Evolutionary conservation across 2,888 invertebrate species (phyloP).

Genomic region (Orgyia antiqua): DNA sequence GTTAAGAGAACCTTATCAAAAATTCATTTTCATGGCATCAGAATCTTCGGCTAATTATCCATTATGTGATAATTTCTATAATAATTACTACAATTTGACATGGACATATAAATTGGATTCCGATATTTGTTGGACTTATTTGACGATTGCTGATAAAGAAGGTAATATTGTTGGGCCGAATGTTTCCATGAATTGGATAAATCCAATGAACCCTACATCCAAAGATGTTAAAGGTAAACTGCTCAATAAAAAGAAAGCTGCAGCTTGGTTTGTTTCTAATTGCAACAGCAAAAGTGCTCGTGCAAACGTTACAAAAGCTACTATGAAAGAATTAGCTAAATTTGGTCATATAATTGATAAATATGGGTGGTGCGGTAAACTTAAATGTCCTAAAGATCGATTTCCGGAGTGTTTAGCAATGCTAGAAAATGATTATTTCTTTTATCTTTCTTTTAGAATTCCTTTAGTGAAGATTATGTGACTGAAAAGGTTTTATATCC

Average conservation of each 20-base stretch:
- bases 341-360: slow-evolving; percentile 44
- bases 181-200: slow-evolving; percentile 43
- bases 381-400: slow-evolving; percentile 40
- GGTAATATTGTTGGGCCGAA: slow-evolving; percentile 52
- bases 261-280: slow-evolving; percentile 58
- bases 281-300: slow-evolving; percentile 38
- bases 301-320: slow-evolving; percentile 22
- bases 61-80: slow-evolving; percentile 36
- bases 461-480: too few relatives aligned
- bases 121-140: slow-evolving; percentile 42
- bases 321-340: slow-evolving; percentile 33
- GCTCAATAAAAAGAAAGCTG: too few relatives aligned
- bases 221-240: slow-evolving; percentile 32
- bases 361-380: slow-evolving; percentile 52
- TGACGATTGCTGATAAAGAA: slow-evolving; percentile 39
- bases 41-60: slow-evolving; percentile 46
- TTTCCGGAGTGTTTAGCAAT: slow-evolving; percentile 44
- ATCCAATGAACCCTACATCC: slow-evolving; percentile 34
- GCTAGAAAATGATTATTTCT: slow-evolving; percentile 49
- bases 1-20: slow-evolving; percentile 53
- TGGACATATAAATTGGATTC: slow-evolving; percentile 61
- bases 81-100: slow-evolving; percentile 51
- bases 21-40: slow-evolving; percentile 64
- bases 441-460: slow-evolving; percentile 63
- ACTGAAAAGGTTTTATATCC: slow-evolving; percentile 56